Evolutionary conservation across 2,113 vertebrate genomes (phyloP).

Genomic region (Clarias magur): DNA sequence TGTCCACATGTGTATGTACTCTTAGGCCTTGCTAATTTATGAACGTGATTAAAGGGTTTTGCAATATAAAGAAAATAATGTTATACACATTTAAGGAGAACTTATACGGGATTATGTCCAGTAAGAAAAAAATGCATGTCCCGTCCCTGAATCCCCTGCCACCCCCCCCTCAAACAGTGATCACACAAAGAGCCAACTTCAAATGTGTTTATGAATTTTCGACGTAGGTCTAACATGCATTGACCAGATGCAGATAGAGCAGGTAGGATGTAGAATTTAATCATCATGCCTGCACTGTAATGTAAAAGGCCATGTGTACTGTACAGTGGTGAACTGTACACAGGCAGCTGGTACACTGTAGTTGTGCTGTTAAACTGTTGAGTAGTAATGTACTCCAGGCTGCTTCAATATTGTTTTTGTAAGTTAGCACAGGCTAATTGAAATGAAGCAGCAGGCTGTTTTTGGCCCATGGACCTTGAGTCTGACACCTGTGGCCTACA

Average conservation of each 20-base stretch:
- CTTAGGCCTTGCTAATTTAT: not conserved
- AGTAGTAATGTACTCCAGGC: not conserved
- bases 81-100: not conserved
- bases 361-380: not conserved
- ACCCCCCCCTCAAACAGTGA: no score
- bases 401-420: not conserved
- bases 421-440: not conserved
- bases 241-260: no score
- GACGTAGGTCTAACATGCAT: not conserved
- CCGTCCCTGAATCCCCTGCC: no score
- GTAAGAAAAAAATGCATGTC: not conserved
- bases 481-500: not conserved
- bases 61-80: not conserved
- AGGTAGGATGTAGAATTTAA: not conserved
- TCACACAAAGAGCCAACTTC: not conserved
- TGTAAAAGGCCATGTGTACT: not conserved
- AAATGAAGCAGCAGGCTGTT: not conserved
- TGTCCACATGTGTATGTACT: no score
- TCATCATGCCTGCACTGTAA: not conserved
- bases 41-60: not conserved
- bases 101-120: not conserved
- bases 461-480: not conserved
- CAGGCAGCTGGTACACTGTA: no score
- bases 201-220: not conserved
- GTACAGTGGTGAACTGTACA: not conserved